Base-by-base conservation (phyloP, 2,113 vertebrate species). In the Dryoscopus gambensis region DNA sequence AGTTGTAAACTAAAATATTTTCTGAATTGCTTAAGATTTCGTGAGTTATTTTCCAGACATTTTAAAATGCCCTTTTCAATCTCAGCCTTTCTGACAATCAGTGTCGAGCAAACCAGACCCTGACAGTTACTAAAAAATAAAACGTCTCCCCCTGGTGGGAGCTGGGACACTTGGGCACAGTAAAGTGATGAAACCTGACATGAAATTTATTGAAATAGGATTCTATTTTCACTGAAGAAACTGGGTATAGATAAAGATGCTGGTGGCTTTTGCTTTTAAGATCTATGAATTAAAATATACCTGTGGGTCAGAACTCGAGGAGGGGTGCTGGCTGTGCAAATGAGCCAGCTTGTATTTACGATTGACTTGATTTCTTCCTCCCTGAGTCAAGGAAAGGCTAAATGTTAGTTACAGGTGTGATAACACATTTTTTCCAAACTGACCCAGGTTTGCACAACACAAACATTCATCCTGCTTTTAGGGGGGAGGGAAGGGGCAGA, bases 131-230 rank as follows among this genome's bases (percentile, higher is more conserved):
- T 55, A 5, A 64, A 81, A 88, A 87, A 91, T 69, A 86, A 89
- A 96, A 96, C 73, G 62, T 70, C 91, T 91, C 97, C 97, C 95
- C 64, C 97, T 96, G 88, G 85, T 90, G 97, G 95, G 68, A 87
- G 42, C 31, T 47, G 24, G 3, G 52, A 31, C 52, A 21, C 13
- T 60, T 69, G 23, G 13, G 11, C 0, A 0, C 65, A 47, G 20
- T 24, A 19, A 52, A 91, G 35, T 9, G 6, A 52, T n/a, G 30
- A 64, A 52, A 49, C 27, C 21, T 65, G 69, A 37, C 40, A 10
- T 6, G 5, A 89, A 37, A 85, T 52, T 56, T 59, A 13, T 46
- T 65, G 53, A 84, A 50, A 81, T 33, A 33, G 12, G 6, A 59
- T 67, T 63, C 55, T 24, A 0, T 63, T 79, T 65, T 68, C 65